Base-by-base conservation (phyloP, 2,888 invertebrate genomes). In the Orthosia gothica region DNA sequence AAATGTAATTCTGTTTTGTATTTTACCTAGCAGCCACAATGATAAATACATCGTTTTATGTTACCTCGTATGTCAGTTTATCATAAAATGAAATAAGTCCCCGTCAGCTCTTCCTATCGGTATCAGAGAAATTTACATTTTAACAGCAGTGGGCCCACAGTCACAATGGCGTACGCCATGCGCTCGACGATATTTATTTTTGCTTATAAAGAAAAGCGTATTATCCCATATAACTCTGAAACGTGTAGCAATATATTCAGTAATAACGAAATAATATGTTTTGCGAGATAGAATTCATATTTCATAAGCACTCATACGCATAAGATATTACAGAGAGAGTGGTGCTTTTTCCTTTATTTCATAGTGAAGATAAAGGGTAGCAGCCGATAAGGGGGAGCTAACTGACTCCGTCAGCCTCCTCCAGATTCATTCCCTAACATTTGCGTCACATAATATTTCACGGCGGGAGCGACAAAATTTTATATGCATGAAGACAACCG, bases 181-280 rank as follows among this genome's bases (percentile, higher is more conserved):
- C 89, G 87, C 87, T 89, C 86, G 78, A 84, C 87, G 79, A 84
- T 83, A 91, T 92, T 91, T 91, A 91, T 92, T 92, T 91, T 90
- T 89, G 89, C 91, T 91, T 90, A 91, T 91, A 92, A 92, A 92
- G 91, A 90, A 92, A 91, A 88, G 88, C 88, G 86, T 90, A 89
- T 88, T 90, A 89, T 89, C 87, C 90, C 91, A 89, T 91, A 90
- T 92, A 91, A 92, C 90, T 90, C 91, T 83, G 89, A 89, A 92
- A 93, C 92, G 92, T 92, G 93, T 93, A 93, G 92, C 94, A 93
- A 95, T 95, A 94, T 94, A 93, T 94, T 93, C 89, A 92, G 94
- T 93, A 95, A 95, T 95, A 96, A 95, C 94, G 93, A 92, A 95
- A 95, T 95, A 96, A 95, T 94, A 95, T 94, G 95, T 95, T 94